Base-by-base conservation (phyloP, 2,888 invertebrate species). In the Notodonta dromedarius region DNA sequence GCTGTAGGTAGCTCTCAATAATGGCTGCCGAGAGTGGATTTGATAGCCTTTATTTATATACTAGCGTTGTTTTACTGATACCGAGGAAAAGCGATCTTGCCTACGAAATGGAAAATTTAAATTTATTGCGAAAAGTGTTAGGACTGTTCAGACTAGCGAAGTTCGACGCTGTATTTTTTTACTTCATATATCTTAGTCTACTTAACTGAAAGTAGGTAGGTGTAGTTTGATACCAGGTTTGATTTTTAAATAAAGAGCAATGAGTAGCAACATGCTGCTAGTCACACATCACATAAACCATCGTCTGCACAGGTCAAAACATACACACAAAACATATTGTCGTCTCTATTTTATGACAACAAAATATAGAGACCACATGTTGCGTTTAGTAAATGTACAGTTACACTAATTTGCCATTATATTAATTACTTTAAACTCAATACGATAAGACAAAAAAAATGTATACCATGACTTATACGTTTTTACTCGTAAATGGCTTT, bases 1-100 rank as follows among this genome's bases (percentile, higher is more conserved):
- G 75, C 70, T 67, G 62, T 63, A 67, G 73, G 65, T 69, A 65
- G 60, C 70, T 73, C 72, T 74, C 67, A 72, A 73, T 76, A 76
- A 74, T 67, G 64, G 64, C 63, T 63, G 65, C 61, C 58, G 58
- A 59, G 63, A 67, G 66, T 63, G 65, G 66, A 69, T 72, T 66
- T 69, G 65, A 65, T 58, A 58, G 62, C 57, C 61, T 66, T 69
- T 61, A 65, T 68, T 63, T 73, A 60, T 69, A 73, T 71, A 62
- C 64, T 56, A 62, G 51, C 32, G 60, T 54, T 62, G 57, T 59
- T 65, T 58, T 60, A 66, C 65, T 56, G 56, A 68, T 64, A 68
- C 61, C 54, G 44, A 57, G 24, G 48, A 32, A 62, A 57, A 57
- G 55, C 57, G 51, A 61, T 58, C 62, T 60, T 61, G 61, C 59